Base-by-base conservation (phyloP, 2,797 vertebrate genomes). In the Lagocephalus sceleratus region DNA sequence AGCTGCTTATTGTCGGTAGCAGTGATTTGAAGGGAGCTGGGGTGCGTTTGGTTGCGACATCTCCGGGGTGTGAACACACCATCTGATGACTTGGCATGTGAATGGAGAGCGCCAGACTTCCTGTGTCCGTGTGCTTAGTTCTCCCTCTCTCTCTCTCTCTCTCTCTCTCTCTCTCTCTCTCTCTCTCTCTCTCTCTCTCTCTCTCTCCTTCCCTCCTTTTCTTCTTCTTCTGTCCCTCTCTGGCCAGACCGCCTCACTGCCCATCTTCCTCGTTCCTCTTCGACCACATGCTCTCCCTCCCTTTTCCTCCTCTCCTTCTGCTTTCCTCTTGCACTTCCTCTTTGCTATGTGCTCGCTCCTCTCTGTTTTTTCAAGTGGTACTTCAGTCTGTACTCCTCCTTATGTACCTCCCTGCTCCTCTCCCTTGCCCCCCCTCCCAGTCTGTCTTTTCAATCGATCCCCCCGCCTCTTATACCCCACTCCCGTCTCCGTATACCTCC, bases 1-100 rank as follows among this genome's bases (percentile, higher is more conserved):
- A 88, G 86, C 84, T 88, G 84, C 79, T 86, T 83, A 82, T 82
- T 85, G 82, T 88, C 76, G 68, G 82, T 67, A 71, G 80, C 81
- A 58, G 80, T 71, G 82, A 82, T 84, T 78, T 78, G 81, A 76
- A 79, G 82, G 77, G 76, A 78, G 75, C 40, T 40, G 50, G 78
- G 75, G 77, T 71, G 70, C 55, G 63, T 79, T 84, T 77, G 81
- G 76, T 86, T 86, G 78, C 76, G 69, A 81, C 85, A 81, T 86
- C 79, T 83, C 81, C 54, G 66, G 81, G 78, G 79, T 84, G 78
- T 79, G 79, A 85, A 81, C 78, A 81, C 82, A 48, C 83, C 81
- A 81, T 85, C 84, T 87, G 85, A 87, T 82, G 81, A 82, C 75
- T 86, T 84, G 85, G 80, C 80, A 78, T 79, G 78, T 72, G 77